Conservation (phyloP, 2,888 invertebrate species). For the Heliconius aoede region DNA sequence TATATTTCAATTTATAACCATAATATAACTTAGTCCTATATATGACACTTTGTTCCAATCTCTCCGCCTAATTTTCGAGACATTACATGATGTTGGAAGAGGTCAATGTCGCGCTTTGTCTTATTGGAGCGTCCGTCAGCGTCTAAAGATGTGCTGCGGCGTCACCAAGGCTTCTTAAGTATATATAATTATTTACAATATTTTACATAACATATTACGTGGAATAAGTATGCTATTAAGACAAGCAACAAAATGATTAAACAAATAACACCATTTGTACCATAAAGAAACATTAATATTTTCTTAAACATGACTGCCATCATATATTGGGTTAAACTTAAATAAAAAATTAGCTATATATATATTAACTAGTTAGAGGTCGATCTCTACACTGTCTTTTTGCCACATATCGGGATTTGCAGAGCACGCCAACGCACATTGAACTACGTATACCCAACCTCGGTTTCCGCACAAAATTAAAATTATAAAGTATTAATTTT, state of each 20-base stretch:
- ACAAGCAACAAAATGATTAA: neutral
- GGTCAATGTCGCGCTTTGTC: neutral
- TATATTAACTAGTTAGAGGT: constrained; percentile 5
- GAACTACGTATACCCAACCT: neutral
- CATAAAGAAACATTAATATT: neutral
- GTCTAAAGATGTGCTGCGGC: too few relatives aligned
- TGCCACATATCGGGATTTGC: constrained; percentile 22
- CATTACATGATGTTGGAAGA: neutral
- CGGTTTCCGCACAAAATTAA: too few relatives aligned
- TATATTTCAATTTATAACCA: too few relatives aligned
- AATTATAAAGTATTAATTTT: neutral
- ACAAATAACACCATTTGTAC: neutral
- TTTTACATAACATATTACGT: too few relatives aligned
- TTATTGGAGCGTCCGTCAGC: neutral
- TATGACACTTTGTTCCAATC: too few relatives aligned
- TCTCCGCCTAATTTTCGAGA: too few relatives aligned
- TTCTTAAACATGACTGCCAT: neutral
- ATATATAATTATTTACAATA: too few relatives aligned
- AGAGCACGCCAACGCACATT: constrained; percentile 15
- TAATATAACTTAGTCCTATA: neutral
- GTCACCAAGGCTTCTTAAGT: too few relatives aligned
- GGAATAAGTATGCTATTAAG: too few relatives aligned
- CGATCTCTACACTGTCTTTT: constrained; percentile 4
- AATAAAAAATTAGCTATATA: neutral
- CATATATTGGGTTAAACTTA: neutral